A percentile compares a stretch with the other conserved stretches of the same genome.
phyloP scores from a whole-genome alignment of 2,797 vertebrate species.

The Lepilemur septentrionalis region DNA sequence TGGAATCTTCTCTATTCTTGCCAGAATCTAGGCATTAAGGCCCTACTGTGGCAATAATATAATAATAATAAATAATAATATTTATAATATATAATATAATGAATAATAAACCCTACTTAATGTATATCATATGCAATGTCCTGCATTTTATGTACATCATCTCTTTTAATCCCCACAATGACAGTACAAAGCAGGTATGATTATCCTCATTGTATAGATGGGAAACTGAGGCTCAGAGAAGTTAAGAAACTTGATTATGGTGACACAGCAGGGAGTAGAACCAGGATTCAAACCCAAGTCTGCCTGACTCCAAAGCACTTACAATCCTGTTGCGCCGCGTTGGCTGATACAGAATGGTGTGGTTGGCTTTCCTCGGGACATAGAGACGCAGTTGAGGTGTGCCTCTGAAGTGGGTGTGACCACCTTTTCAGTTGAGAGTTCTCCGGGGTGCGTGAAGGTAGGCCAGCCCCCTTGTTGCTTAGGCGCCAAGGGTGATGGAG shows the following conservation, averaged over 20 bases:
- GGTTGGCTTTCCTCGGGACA: neutral
- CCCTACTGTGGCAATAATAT: neutral
- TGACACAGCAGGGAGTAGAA: neutral
- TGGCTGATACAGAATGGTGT: neutral
- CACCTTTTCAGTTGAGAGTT: neutral
- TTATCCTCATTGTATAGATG: neutral
- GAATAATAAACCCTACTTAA: neutral
- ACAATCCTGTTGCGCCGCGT: neutral
- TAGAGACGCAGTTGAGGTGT: neutral
- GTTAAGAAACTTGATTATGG: neutral
- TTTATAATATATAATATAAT: neutral
- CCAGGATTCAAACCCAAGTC: neutral
- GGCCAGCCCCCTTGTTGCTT: neutral
- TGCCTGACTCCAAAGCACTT: neutral
- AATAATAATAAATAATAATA: neutral
- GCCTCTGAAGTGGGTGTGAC: neutral
- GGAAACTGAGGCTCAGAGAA: constrained; percentile 17
- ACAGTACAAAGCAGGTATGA: neutral
- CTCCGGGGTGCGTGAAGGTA: neutral
- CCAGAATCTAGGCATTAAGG: constrained; percentile 49
- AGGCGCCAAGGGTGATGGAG: neutral
- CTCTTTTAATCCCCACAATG: neutral
- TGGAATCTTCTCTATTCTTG: constrained; percentile 49
- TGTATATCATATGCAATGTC: neutral
- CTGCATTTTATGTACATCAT: neutral